These are phyloP conservation scores for Enchytraeus crypticus DNA, from an alignment of 2,888 invertebrate genomes.

Conservation along the genomic window DNA sequence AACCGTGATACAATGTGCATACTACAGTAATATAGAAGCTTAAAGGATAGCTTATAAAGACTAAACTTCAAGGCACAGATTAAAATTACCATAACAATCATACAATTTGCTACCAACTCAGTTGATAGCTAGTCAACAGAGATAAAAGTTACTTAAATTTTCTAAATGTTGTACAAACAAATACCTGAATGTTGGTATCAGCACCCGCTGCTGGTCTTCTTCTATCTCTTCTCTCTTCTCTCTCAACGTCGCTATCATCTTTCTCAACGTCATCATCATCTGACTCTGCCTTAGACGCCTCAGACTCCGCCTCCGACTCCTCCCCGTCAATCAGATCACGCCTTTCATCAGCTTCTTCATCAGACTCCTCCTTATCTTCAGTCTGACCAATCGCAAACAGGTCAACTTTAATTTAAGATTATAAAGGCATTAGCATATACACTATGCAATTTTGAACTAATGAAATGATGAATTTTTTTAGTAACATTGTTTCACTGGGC, in stretches of 20 bases:
- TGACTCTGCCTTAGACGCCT: not conserved
- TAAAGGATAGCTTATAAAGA: no score
- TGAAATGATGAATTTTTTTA: no score
- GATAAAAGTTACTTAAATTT: not conserved
- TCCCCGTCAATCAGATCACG: not conserved
- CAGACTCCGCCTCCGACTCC: not conserved
- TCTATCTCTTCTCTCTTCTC: not conserved
- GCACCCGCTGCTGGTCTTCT: slow-evolving; percentile 7
- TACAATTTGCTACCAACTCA: no score
- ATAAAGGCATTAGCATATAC: no score
- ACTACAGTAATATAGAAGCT: no score
- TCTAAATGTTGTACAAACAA: not conserved
- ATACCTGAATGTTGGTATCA: slow-evolving; percentile 20
- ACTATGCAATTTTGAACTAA: no score
- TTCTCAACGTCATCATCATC: not conserved
- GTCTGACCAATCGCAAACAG: not conserved
- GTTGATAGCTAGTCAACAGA: no score
- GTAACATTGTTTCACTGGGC: no score
- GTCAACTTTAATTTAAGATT: no score
- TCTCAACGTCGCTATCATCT: slow-evolving; percentile 33
- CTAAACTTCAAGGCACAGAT: no score
- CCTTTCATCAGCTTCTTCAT: slow-evolving; percentile 16
- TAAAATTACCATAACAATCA: no score
- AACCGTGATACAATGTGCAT: no score
- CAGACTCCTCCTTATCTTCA: slow-evolving; percentile 12